These are phyloP conservation scores for Climacteris rufus DNA, from an alignment of 2,113 vertebrate genomes.

Conservation along the genomic window DNA sequence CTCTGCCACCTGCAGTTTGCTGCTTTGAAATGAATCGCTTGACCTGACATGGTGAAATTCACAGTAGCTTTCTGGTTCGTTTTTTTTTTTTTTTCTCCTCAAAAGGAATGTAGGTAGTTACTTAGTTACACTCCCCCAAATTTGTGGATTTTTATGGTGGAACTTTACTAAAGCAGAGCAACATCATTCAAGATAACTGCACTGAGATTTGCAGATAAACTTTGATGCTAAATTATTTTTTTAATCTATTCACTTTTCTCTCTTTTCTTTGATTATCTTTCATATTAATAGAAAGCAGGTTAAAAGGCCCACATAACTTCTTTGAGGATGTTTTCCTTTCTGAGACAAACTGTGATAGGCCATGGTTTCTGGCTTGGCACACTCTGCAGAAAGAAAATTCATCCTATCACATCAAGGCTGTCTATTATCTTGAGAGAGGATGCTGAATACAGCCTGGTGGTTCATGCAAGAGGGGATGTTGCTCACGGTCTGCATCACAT, in stretches of 20 bases:
- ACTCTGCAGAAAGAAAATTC: neutral
- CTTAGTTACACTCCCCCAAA: neutral
- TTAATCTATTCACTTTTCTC: neutral
- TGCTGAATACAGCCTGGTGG: neutral
- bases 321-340: conserved; percentile 1
- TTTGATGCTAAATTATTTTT: neutral
- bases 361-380: neutral
- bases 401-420: neutral
- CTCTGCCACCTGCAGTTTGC: conserved; percentile 31
- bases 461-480: neutral
- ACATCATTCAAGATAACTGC: neutral
- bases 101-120: neutral
- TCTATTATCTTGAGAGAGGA: neutral
- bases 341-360: neutral
- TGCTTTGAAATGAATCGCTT: neutral
- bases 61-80: neutral
- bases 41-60: neutral
- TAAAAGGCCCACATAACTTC: neutral
- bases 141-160: neutral
- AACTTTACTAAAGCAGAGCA: neutral
- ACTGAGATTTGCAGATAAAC: neutral
- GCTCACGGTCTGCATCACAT: neutral
- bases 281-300: neutral
- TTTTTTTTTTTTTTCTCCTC: neutral
- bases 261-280: neutral